Evolutionary conservation across 2,797 vertebrate species (phyloP).

Genomic region (Cossypha dichroa): DNA sequence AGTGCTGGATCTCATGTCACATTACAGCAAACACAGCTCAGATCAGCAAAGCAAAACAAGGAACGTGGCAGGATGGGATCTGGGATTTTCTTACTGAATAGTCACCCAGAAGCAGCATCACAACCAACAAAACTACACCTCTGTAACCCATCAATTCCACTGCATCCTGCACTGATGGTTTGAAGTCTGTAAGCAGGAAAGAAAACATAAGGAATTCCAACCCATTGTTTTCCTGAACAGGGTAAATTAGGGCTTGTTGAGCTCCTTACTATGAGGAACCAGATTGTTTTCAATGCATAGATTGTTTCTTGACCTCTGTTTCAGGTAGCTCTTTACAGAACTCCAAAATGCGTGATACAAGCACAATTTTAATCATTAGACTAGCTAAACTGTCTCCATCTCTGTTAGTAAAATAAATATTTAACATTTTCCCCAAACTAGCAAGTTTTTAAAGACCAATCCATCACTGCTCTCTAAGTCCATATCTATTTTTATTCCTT

Average conservation of each 20-base stretch:
- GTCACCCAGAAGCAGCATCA: neutral
- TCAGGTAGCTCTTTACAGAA: neutral
- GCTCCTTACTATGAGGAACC: neutral
- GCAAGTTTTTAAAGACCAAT: neutral
- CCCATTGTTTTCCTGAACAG: neutral
- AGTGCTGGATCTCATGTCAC: neutral
- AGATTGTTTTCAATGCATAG: neutral
- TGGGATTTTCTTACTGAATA: neutral
- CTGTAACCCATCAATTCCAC: neutral
- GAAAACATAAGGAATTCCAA: neutral
- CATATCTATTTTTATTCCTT: neutral
- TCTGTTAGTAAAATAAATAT: neutral
- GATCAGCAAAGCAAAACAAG: neutral
- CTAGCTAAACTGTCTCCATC: neutral
- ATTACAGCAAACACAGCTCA: neutral
- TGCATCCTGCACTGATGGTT: neutral
- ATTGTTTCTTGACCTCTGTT: neutral
- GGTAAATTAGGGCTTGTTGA: neutral
- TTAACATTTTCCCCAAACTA: neutral
- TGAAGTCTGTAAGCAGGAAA: neutral
- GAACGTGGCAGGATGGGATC: neutral
- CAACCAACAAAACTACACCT: neutral
- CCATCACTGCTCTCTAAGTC: neutral
- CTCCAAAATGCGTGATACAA: neutral
- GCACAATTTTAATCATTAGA: neutral